Percentiles rank a stretch among this genome's conserved stretches.
phyloP scores from a whole-genome alignment of 1,140 invertebrate species.

The Mamestra configurata region DNA sequence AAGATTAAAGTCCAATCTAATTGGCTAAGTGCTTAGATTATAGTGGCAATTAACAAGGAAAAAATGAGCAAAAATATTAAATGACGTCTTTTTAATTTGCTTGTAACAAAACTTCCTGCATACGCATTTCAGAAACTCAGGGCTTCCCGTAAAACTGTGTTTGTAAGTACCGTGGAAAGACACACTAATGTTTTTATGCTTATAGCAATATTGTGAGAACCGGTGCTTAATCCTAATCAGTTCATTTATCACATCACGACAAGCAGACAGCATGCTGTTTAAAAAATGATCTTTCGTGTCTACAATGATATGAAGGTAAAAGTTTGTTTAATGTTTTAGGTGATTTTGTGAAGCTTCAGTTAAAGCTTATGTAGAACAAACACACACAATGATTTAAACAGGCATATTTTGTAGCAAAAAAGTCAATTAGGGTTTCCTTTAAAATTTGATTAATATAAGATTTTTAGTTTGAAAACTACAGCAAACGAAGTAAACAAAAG shows the following conservation, averaged over 20 bases:
- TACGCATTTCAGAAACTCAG: neutral
- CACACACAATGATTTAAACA: too few species aligned
- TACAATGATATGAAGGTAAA: slow-evolving; percentile 3
- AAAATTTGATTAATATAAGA: too few species aligned
- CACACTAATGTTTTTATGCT: slow-evolving; percentile 6
- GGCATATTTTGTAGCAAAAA: too few species aligned
- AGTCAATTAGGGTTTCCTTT: too few species aligned
- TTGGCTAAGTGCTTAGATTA: slow-evolving; percentile 22
- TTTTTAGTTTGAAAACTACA: too few species aligned
- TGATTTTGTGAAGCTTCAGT: neutral
- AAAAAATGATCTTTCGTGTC: slow-evolving; percentile 29
- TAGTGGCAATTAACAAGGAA: slow-evolving; percentile 17
- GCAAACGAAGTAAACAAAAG: neutral
- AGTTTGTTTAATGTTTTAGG: neutral
- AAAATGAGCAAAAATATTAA: neutral
- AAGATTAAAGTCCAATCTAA: neutral
- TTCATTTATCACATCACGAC: slow-evolving; percentile 33
- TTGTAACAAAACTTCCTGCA: neutral
- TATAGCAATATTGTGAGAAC: slow-evolving; percentile 30
- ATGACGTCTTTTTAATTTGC: slow-evolving; percentile 9
- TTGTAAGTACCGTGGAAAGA: neutral
- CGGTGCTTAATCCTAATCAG: slow-evolving; percentile 19
- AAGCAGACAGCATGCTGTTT: slow-evolving; percentile 26
- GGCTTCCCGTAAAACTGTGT: neutral
- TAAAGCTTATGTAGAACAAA: too few species aligned